phyloP scores from a whole-genome alignment of 1,140 invertebrate genomes.

The Diprion similis region DNA sequence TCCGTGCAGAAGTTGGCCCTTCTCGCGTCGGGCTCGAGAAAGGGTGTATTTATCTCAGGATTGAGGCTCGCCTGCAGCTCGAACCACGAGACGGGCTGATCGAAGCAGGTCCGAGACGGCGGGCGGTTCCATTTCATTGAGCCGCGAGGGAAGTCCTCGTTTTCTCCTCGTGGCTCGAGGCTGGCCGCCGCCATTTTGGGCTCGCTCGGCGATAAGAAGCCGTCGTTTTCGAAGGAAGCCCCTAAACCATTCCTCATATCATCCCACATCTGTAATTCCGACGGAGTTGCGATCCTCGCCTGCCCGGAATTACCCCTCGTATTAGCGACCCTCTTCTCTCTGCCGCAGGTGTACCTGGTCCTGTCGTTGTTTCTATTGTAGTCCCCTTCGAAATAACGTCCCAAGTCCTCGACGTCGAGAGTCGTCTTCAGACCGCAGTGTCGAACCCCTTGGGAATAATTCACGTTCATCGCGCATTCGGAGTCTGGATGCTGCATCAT shows the following conservation, averaged over 20 bases:
- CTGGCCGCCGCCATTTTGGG: too few relatives aligned
- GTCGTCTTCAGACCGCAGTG: constrained; percentile 11
- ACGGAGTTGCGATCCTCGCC: not conserved
- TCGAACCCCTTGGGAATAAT: not conserved
- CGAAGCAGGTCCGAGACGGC: too few relatives aligned
- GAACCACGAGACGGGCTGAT: too few relatives aligned
- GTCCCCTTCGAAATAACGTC: constrained; percentile 30
- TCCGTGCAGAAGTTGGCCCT: constrained; percentile 40
- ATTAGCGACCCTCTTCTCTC: not conserved
- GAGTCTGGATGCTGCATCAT: not conserved
- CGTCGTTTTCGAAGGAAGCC: constrained; percentile 8
- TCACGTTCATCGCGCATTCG: not conserved
- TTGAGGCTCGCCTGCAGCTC: not conserved
- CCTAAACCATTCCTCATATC: not conserved
- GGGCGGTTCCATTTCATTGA: too few relatives aligned
- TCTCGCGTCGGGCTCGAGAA: too few relatives aligned
- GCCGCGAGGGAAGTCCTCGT: too few relatives aligned
- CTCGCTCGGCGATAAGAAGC: too few relatives aligned
- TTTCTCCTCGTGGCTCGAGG: too few relatives aligned
- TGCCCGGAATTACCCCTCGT: not conserved
- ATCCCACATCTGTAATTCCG: not conserved
- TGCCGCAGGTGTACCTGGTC: constrained; percentile 8
- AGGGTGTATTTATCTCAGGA: not conserved
- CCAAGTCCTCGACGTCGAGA: constrained; percentile 50
- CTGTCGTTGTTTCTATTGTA: constrained; percentile 8